Evolutionary conservation across 2,113 vertebrate species (phyloP).

Genomic region (Progne subis): DNA sequence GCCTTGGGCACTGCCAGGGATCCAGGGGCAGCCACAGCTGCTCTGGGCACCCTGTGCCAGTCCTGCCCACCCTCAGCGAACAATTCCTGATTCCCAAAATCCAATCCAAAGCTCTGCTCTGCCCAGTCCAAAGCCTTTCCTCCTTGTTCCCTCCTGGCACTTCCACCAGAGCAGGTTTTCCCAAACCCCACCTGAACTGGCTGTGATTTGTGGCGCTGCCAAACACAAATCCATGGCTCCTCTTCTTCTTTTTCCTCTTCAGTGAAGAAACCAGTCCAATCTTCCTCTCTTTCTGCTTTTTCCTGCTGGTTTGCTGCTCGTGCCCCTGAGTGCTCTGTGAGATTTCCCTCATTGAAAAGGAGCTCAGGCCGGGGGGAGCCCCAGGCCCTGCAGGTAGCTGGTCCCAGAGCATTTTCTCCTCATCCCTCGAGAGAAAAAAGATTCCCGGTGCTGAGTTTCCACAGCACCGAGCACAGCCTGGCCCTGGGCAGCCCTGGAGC

Average conservation of each 20-base stretch:
- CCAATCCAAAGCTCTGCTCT: not conserved
- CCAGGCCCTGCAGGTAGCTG: fast-evolving
- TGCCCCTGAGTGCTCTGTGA: fast-evolving
- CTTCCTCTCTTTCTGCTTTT: not conserved
- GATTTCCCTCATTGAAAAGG: not conserved
- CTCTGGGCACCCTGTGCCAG: not conserved
- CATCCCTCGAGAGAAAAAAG: not conserved
- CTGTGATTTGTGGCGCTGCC: not conserved
- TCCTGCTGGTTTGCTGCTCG: not conserved
- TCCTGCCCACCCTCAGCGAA: not conserved
- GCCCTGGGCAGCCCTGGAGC: not conserved
- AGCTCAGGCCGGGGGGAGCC: not conserved
- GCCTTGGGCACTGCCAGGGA: not conserved
- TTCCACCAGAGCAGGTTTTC: not conserved
- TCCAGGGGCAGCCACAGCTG: not conserved
- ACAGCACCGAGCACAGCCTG: fast-evolving
- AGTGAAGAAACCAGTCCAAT: fast-evolving
- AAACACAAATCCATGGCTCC: fast-evolving
- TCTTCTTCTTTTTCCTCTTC: not conserved
- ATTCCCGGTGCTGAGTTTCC: fast-evolving
- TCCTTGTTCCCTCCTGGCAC: not conserved
- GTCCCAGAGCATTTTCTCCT: not conserved
- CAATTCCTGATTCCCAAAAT: not conserved
- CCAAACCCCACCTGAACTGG: not conserved
- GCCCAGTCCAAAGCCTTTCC: not conserved